phyloP scores from a whole-genome alignment of 1,140 invertebrate species.

The Drosophila bocki region DNA sequence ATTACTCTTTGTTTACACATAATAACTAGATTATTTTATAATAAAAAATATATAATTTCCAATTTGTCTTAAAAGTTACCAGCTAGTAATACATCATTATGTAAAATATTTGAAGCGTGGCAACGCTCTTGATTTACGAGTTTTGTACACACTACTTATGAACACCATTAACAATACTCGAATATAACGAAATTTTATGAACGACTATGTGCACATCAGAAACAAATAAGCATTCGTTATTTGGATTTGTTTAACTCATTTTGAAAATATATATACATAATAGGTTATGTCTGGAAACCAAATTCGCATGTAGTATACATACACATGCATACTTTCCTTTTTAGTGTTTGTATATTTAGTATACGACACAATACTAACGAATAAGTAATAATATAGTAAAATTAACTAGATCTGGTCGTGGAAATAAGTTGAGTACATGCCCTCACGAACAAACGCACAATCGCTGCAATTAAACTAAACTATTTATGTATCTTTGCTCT shows the following conservation, averaged over 20 bases:
- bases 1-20: not conserved
- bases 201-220: not conserved
- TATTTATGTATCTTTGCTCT: constrained; percentile 4
- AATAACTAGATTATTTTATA: not conserved
- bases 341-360: constrained; percentile 7
- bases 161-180: constrained; percentile 21
- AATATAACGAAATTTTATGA: not conserved
- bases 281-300: constrained; percentile 7
- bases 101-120: constrained; percentile 62
- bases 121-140: constrained; percentile 57
- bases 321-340: constrained; percentile 3
- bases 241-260: not conserved
- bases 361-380: not conserved
- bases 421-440: not conserved
- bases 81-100: constrained; percentile 43
- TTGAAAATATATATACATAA: constrained; percentile 1
- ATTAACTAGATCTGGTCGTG: not conserved
- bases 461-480: not conserved
- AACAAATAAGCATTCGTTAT: no score
- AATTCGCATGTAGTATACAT: constrained; percentile 15
- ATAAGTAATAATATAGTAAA: not conserved
- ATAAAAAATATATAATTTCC: no score
- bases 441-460: not conserved
- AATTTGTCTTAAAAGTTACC: not conserved
- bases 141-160: constrained; percentile 13